A percentile compares a stretch with the other conserved stretches of the same genome.
Evolutionary conservation across 2,797 vertebrate species (phyloP).

Genomic region (Rhinichthys osculus): DNA sequence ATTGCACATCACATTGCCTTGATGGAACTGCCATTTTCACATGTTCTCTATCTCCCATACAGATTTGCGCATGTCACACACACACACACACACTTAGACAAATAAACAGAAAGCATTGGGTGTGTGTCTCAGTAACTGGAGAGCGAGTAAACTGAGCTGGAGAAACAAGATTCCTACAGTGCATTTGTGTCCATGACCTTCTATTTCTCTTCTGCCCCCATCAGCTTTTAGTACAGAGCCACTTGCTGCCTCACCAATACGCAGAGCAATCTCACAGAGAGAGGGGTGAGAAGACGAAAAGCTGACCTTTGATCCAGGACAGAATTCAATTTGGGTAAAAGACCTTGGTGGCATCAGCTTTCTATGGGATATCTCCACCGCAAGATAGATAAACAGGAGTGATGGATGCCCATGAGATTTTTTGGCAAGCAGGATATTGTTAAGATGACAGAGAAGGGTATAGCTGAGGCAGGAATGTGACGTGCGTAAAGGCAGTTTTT

Average conservation of each 20-base stretch:
- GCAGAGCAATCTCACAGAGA: slow-evolving; percentile 60
- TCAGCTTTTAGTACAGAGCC: slow-evolving; percentile 59
- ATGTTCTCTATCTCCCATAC: slow-evolving; percentile 27
- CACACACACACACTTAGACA: slow-evolving; percentile 28
- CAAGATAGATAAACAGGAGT: slow-evolving; percentile 58
- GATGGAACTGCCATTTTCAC: slow-evolving; percentile 46
- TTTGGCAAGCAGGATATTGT: slow-evolving; percentile 58
- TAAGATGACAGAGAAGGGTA: slow-evolving; percentile 56
- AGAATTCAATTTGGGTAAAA: slow-evolving; percentile 68
- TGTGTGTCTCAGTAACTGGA: slow-evolving; percentile 49
- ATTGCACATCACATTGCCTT: slow-evolving; percentile 52
- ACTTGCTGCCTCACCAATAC: slow-evolving; percentile 47
- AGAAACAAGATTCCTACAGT: slow-evolving; percentile 56
- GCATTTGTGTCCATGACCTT: slow-evolving; percentile 62
- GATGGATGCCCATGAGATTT: slow-evolving; percentile 47
- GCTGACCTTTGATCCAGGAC: slow-evolving; percentile 63
- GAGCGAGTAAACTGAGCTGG: slow-evolving; percentile 47
- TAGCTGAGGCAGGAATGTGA: slow-evolving; percentile 6
- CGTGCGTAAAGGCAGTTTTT: neutral
- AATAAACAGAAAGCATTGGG: slow-evolving; percentile 24
- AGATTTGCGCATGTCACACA: neutral
- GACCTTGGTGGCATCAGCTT: slow-evolving; percentile 61
- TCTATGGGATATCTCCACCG: slow-evolving; percentile 43
- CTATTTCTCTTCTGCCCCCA: slow-evolving; percentile 57
- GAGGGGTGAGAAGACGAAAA: slow-evolving; percentile 61